These are phyloP conservation scores for Philotrypesis tridentata DNA, from an alignment of 1,140 invertebrate genomes.

Conservation along the genomic window DNA sequence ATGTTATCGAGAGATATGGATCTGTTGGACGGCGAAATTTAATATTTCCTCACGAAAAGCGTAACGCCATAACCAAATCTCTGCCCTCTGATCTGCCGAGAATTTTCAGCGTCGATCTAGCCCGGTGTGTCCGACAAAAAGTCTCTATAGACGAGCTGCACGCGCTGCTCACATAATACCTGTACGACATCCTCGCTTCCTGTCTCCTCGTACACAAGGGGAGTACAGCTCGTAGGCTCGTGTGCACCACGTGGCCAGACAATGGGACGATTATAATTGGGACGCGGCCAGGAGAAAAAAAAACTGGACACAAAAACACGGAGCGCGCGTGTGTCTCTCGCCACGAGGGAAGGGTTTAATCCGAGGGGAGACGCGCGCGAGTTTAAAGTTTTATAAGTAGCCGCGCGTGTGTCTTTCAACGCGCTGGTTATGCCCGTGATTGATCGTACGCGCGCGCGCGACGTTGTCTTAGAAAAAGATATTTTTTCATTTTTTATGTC, in stretches of 20 bases:
- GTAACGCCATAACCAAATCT: background rate
- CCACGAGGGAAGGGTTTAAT: slow-evolving; percentile 57
- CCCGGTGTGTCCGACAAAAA: background rate
- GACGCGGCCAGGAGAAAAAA: slow-evolving; percentile 54
- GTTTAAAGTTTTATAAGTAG: slow-evolving; percentile 40
- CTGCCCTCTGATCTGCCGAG: background rate
- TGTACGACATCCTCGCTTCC: background rate
- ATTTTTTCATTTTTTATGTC: background rate
- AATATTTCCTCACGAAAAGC: slow-evolving; percentile 22
- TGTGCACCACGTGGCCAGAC: slow-evolving; percentile 67
- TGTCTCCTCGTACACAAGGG: slow-evolving; percentile 2
- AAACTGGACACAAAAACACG: slow-evolving; percentile 36
- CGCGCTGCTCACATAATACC: background rate
- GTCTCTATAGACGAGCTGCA: background rate
- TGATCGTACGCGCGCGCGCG: background rate
- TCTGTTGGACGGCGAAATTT: background rate
- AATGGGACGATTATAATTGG: slow-evolving; percentile 70
- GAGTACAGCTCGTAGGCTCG: slow-evolving; percentile 57
- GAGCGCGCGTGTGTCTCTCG: slow-evolving; percentile 45
- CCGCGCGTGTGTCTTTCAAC: background rate
- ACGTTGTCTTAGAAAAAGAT: background rate
- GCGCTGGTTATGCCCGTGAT: slow-evolving; percentile 5
- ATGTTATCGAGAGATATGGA: background rate
- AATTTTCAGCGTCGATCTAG: background rate
- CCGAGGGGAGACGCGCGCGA: slow-evolving; percentile 1